Evolutionary conservation across 2,888 invertebrate genomes (phyloP).

Genomic region (Erebia epiphron): DNA sequence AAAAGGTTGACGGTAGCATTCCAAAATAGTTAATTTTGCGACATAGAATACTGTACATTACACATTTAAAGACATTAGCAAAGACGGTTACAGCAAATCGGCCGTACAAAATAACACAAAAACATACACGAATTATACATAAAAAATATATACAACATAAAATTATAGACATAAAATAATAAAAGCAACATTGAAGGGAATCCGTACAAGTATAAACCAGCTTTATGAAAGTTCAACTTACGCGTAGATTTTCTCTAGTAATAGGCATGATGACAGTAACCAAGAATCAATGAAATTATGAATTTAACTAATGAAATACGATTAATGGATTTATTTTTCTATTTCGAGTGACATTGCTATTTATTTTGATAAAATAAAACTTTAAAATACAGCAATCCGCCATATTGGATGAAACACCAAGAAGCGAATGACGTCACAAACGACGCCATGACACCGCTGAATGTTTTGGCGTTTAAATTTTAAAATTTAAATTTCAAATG

Average conservation of each 20-base stretch:
- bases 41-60: not conserved
- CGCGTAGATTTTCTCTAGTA: not conserved
- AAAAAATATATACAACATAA: conserved; percentile 11
- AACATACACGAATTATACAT: not conserved
- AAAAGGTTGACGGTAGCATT: not conserved
- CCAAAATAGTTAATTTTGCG: not conserved
- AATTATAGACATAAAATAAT: conserved; percentile 23
- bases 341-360: no score
- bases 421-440: no score
- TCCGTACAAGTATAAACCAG: conserved; percentile 25
- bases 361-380: no score
- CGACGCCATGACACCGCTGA: no score
- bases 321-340: no score
- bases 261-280: no score
- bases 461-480: no score
- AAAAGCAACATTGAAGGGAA: conserved; percentile 22
- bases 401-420: no score
- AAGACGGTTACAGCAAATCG: not conserved
- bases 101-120: conserved; percentile 3
- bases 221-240: not conserved
- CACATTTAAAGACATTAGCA: conserved; percentile 2
- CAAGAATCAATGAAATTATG: no score
- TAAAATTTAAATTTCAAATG: no score
- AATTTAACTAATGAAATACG: no score
- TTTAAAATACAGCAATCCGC: no score